phyloP scores from a whole-genome alignment of 2,888 invertebrate species.

The Bembecia ichneumoniformis region DNA sequence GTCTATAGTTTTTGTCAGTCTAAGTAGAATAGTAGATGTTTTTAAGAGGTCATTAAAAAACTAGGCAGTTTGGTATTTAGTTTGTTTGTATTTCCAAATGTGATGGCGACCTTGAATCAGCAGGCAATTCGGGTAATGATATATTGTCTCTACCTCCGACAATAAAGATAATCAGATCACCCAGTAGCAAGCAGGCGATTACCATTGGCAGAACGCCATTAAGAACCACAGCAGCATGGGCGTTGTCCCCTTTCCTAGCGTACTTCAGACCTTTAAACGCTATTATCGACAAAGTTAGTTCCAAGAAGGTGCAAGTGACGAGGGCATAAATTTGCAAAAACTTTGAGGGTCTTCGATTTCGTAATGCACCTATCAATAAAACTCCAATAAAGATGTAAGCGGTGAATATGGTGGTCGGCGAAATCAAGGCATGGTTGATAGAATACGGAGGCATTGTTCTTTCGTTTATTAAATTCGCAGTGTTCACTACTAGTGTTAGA shows the following conservation, averaged over 20 bases:
- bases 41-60: too few species aligned
- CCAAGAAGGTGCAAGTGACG: conserved; percentile 26
- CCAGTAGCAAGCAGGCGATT: conserved; percentile 29
- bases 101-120: too few species aligned
- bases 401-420: conserved; percentile 38
- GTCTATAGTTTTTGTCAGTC: too few species aligned
- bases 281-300: conserved; percentile 28
- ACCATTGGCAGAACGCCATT: conserved; percentile 48
- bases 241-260: conserved; percentile 4
- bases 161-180: conserved; percentile 36
- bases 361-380: conserved; percentile 23
- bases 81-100: too few species aligned
- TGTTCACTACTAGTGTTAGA: conserved; percentile 38
- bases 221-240: conserved; percentile 25
- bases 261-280: conserved; percentile 29
- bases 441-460: conserved; percentile 30
- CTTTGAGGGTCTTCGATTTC: conserved; percentile 22
- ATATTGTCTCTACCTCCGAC: conserved; percentile 11
- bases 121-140: too few species aligned
- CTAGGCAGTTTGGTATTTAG: too few species aligned
- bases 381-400: conserved; percentile 35
- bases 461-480: conserved; percentile 46
- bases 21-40: too few species aligned
- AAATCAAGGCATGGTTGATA: conserved; percentile 35
- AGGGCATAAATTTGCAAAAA: conserved; percentile 42